Percentiles rank a stretch among this genome's conserved stretches.
These are phyloP conservation scores for Xestia sexstrigata DNA, from an alignment of 2,888 invertebrate species.

Conservation along the genomic window DNA sequence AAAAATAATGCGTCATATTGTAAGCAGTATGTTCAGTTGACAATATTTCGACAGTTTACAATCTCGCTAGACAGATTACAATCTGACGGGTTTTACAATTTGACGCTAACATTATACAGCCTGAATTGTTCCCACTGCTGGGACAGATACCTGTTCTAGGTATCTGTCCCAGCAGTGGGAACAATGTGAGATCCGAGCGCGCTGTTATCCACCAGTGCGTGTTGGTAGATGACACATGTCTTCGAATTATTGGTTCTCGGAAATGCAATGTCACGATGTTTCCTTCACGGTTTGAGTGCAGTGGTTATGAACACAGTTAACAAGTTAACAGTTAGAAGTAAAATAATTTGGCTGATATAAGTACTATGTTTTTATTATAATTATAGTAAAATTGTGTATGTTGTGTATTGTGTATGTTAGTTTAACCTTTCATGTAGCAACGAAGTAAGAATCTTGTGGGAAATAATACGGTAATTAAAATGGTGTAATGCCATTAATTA, in stretches of 20 bases:
- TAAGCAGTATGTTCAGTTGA: too few relatives aligned
- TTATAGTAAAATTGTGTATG: too few relatives aligned
- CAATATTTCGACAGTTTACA: too few relatives aligned
- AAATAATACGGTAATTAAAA: neutral
- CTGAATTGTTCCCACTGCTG: too few relatives aligned
- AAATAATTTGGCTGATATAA: neutral
- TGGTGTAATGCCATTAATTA: neutral
- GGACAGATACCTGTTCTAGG: neutral
- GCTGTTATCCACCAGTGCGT: neutral
- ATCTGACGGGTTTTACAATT: too few relatives aligned
- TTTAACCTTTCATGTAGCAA: too few relatives aligned
- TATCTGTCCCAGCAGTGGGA: too few relatives aligned
- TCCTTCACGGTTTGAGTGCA: neutral
- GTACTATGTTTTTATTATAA: neutral
- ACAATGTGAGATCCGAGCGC: too few relatives aligned
- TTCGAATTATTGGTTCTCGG: neutral
- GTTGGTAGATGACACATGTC: neutral
- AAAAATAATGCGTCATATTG: too few relatives aligned
- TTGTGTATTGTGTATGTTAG: conserved; percentile 59
- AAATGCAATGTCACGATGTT: neutral
- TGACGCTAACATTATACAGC: too few relatives aligned
- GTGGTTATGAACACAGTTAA: neutral
- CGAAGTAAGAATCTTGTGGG: neutral
- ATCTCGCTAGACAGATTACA: too few relatives aligned
- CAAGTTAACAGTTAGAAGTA: neutral